phyloP scores from a whole-genome alignment of 2,888 invertebrate genomes.

The Gastrophysa polygoni region DNA sequence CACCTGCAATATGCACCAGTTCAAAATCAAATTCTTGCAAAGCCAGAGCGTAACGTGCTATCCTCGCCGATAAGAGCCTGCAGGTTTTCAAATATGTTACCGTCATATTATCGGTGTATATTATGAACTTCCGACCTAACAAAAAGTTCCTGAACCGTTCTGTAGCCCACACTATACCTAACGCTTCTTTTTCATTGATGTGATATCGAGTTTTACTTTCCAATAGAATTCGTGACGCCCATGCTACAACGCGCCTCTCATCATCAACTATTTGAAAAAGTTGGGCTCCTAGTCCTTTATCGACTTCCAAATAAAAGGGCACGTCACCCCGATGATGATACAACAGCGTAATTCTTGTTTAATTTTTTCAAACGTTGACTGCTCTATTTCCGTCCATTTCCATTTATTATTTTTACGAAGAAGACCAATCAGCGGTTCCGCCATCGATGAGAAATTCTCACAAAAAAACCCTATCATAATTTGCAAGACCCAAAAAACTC shows the following conservation, averaged over 20 bases:
- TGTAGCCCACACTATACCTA: constrained; percentile 28
- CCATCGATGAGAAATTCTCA: constrained; percentile 29
- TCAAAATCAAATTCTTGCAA: constrained; percentile 33
- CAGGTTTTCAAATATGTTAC: constrained; percentile 29
- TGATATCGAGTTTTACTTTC: constrained; percentile 22
- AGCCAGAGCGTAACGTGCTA: constrained; percentile 29
- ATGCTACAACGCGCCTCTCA: constrained; percentile 16
- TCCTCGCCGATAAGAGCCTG: constrained; percentile 23
- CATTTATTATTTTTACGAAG: neutral
- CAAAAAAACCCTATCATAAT: constrained; percentile 33
- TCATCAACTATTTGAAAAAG: constrained; percentile 26
- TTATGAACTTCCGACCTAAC: constrained; percentile 23
- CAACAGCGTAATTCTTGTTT: constrained; percentile 12
- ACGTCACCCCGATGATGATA: constrained; percentile 16
- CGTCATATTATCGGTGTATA: constrained; percentile 31
- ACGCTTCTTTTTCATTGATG: constrained; percentile 29
- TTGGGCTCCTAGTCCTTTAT: constrained; percentile 25
- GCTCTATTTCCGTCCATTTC: neutral
- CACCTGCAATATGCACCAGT: constrained; percentile 22
- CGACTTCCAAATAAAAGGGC: constrained; percentile 25
- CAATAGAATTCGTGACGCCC: constrained; percentile 22
- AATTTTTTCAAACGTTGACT: constrained; percentile 17
- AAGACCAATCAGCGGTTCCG: constrained; percentile 11
- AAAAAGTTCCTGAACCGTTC: constrained; percentile 25
- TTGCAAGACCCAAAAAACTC: constrained; percentile 41